Conservation (phyloP, 2,113 vertebrate genomes). For the Cyprinus carpio region DNA sequence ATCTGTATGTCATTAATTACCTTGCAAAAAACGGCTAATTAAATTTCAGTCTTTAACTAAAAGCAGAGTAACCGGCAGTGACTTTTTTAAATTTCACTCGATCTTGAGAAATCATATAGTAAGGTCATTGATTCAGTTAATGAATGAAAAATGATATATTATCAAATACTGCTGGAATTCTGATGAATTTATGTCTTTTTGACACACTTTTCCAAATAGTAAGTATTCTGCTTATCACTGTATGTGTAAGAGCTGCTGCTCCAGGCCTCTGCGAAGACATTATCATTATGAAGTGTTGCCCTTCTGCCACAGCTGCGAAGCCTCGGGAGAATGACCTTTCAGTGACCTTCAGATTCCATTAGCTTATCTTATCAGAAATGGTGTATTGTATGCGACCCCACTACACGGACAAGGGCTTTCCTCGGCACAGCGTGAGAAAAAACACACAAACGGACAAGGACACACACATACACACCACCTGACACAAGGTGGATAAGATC, state of each 20-base stretch:
- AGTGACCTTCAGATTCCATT: constrained; percentile 51
- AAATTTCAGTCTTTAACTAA: background rate
- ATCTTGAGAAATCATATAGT: background rate
- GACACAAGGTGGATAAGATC: constrained; percentile 15
- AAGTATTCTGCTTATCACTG: background rate
- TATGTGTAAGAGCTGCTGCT: background rate
- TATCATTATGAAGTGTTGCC: constrained; percentile 7
- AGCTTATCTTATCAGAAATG: constrained; percentile 41
- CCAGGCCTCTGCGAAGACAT: background rate
- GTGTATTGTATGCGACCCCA: background rate
- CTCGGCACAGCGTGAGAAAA: background rate
- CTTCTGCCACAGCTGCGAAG: background rate
- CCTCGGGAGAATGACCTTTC: constrained; percentile 39
- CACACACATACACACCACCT: background rate
- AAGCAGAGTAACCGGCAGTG: background rate
- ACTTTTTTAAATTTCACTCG: background rate
- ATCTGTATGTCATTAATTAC: background rate
- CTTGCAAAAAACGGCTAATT: background rate
- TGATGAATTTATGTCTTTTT: background rate
- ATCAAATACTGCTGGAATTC: background rate
- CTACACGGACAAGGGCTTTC: background rate
- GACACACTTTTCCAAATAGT: background rate
- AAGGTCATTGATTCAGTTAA: background rate
- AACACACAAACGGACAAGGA: background rate
- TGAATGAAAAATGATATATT: background rate